Conservation (phyloP, 2,113 vertebrate genomes). For the Psilopogon haemacephalus region DNA sequence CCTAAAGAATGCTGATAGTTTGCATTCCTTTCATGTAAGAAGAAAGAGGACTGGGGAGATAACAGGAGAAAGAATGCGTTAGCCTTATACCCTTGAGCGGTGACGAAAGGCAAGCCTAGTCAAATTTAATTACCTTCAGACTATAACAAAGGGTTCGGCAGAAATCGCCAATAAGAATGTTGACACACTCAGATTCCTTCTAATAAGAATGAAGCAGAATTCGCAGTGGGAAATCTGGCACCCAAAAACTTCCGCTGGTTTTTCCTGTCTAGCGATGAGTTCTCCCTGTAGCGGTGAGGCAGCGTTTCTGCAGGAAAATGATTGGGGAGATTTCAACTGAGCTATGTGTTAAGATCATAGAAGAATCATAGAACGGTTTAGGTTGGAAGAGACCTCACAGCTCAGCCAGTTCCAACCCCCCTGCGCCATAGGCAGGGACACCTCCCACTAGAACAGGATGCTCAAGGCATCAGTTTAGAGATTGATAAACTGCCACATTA, state of each 20-base stretch:
- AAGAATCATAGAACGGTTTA: no score
- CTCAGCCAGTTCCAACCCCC: no score
- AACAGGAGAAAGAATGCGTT: conserved; percentile 47
- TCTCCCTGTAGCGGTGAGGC: neutral
- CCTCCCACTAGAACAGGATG: no score
- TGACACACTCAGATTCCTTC: conserved; percentile 39
- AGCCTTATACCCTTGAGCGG: conserved; percentile 51
- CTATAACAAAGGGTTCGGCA: conserved; percentile 52
- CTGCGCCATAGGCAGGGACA: no score
- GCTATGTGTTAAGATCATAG: no score
- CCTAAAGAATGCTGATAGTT: conserved; percentile 23
- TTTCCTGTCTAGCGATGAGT: conserved; percentile 30
- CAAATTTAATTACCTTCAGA: conserved; percentile 63
- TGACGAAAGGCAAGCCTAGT: conserved; percentile 59
- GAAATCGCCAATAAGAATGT: conserved; percentile 52
- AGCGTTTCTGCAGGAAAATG: conserved; percentile 8
- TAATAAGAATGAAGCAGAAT: conserved; percentile 48
- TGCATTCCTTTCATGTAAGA: conserved; percentile 49
- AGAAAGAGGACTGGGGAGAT: conserved; percentile 19
- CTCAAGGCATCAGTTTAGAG: conserved; percentile 27
- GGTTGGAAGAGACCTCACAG: no score
- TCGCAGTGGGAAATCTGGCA: conserved; percentile 33
- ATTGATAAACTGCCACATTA: conserved; percentile 26
- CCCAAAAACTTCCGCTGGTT: conserved; percentile 14
- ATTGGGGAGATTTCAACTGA: conserved; percentile 6